These are phyloP conservation scores for Macrosoma leucophasiata DNA, from an alignment of 2,888 invertebrate genomes.

Conservation along the genomic window DNA sequence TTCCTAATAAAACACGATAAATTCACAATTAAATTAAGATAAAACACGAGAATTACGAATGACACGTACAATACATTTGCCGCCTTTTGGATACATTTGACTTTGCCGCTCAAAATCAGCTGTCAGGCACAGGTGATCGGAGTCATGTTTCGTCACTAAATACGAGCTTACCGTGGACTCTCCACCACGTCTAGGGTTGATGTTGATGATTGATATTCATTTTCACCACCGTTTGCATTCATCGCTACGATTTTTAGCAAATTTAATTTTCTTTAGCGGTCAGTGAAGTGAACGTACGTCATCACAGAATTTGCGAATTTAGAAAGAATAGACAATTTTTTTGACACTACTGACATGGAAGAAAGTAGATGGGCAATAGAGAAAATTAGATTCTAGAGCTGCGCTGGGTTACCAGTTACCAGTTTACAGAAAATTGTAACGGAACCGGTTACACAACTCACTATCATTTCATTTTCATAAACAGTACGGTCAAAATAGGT, in stretches of 20 bases:
- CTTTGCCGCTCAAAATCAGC: constrained; percentile 70
- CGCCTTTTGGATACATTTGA: constrained; percentile 65
- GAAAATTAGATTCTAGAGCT: too few relatives aligned
- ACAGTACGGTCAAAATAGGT: too few relatives aligned
- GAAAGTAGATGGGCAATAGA: too few relatives aligned
- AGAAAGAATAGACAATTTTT: constrained; percentile 19
- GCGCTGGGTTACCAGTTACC: too few relatives aligned
- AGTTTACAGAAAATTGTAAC: too few relatives aligned
- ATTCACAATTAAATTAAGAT: constrained; percentile 15
- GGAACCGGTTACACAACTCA: too few relatives aligned
- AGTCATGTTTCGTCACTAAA: constrained; percentile 22
- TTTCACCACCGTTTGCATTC: constrained; percentile 42
- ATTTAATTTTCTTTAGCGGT: constrained; percentile 11
- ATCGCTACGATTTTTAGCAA: constrained; percentile 32
- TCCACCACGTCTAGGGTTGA: constrained; percentile 39
- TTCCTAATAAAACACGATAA: constrained; percentile 46
- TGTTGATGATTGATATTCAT: constrained; percentile 37
- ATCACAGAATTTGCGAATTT: constrained; percentile 25
- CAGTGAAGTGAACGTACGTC: constrained; percentile 22
- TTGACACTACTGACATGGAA: too few relatives aligned
- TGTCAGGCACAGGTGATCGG: constrained; percentile 44
- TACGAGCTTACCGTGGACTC: constrained; percentile 50
- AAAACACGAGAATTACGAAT: constrained; percentile 11
- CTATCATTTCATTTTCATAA: too few relatives aligned
- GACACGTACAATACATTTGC: constrained; percentile 36